Base-by-base conservation (phyloP, 2,113 vertebrate genomes). In the Hemiscyllium ocellatum region DNA sequence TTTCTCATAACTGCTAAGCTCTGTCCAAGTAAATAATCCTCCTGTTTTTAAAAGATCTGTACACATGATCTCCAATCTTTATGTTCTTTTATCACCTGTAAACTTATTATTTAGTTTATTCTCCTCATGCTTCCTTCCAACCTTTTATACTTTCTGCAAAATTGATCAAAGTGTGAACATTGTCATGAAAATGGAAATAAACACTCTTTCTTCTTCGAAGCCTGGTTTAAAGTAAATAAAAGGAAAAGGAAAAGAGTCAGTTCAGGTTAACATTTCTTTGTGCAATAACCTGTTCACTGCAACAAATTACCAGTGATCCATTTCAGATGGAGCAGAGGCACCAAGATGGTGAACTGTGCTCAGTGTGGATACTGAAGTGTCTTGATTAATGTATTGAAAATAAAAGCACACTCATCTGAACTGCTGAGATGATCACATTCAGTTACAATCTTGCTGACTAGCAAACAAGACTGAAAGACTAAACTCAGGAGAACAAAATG, bases 331-430 rank as follows among this genome's bases (percentile, higher is more conserved):
- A 72, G 33, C 68, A 33, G 2, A 52, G 22, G 3, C 68, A 95
- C 37, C 26, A 12, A 19, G 69, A 76, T 29, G 15, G 24, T 95
- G 17, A 47, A 47, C 66, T 29, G 20, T 70, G 42, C 24, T 95
- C n/a, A 24, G 12, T 47, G 65, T 94, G 68, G 68, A 7, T 72
- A 95, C 50, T 95, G 68, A 95, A 95, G 22, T 50, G n/a, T 13
- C 68, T 95, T 70, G 94, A 72, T 95, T 52, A 95, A 95, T 76
- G 10, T 47, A 95, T 47, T 76, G 66, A 95, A 95, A 95, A 76
- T 72, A 95, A 95, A 95, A 72, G 89, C 68, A 95, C 69, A 68
- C 94, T 91, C 72, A 95, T 76, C 94, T 95, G 61, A 72, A 72
- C 94, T 52, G 42, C 94, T 29, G 94, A 70, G 50, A 24, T 47